A percentile compares a stretch with the other conserved stretches of the same genome.
These are phyloP conservation scores for Taphrorychus bicolor DNA, from an alignment of 2,888 invertebrate genomes.

Conservation along the genomic window DNA sequence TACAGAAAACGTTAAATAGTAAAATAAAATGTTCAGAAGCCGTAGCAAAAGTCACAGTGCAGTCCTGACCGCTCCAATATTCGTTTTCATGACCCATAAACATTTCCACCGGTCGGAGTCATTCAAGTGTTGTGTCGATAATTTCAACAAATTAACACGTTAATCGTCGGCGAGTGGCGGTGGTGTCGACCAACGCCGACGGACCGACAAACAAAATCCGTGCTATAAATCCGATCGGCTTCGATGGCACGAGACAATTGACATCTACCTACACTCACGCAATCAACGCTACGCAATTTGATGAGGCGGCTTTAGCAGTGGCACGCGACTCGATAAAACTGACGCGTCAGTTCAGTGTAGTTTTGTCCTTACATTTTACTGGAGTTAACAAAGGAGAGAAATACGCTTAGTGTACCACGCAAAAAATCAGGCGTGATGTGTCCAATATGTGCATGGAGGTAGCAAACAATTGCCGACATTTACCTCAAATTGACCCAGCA, in stretches of 20 bases:
- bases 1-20: too few relatives aligned
- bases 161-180: constrained; percentile 31
- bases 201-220: constrained; percentile 39
- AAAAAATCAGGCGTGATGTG: too few relatives aligned
- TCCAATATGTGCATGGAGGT: too few relatives aligned
- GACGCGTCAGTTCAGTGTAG: too few relatives aligned
- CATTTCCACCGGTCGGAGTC: constrained; percentile 27
- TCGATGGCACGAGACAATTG: constrained; percentile 44
- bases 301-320: constrained; percentile 25
- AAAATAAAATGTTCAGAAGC: too few relatives aligned
- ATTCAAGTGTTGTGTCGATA: constrained; percentile 33
- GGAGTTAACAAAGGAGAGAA: too few relatives aligned
- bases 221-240: constrained; percentile 38
- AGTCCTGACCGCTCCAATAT: constrained; percentile 23
- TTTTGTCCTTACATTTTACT: too few relatives aligned
- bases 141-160: constrained; percentile 41
- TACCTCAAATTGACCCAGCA: too few relatives aligned
- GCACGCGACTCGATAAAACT: constrained; percentile 39
- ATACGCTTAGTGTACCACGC: too few relatives aligned
- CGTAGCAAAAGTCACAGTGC: background rate
- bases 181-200: constrained; percentile 25
- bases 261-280: constrained; percentile 45
- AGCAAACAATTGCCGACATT: too few relatives aligned
- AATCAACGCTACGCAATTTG: constrained; percentile 41
- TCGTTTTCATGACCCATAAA: constrained; percentile 21